These are phyloP conservation scores for Fregetta grallaria DNA, from an alignment of 2,113 vertebrate species.

Conservation along the genomic window DNA sequence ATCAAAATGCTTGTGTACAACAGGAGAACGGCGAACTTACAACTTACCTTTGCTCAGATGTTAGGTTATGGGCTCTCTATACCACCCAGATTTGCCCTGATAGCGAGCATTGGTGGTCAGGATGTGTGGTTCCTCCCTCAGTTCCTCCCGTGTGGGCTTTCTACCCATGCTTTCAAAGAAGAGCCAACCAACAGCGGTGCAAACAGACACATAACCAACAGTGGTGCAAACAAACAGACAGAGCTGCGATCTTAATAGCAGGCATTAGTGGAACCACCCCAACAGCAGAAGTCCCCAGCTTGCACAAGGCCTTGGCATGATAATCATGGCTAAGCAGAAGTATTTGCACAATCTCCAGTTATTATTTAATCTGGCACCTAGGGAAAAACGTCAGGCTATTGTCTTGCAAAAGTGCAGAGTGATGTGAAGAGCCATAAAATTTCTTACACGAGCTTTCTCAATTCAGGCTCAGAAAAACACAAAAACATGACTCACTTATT, in stretches of 20 bases:
- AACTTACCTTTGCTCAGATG: background rate
- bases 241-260: background rate
- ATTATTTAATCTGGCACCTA: conserved; percentile 17
- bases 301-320: background rate
- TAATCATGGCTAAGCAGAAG: background rate
- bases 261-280: background rate
- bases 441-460: background rate
- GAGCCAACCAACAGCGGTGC: background rate
- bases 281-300: background rate
- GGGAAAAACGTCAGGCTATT: background rate
- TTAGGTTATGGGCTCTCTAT: background rate
- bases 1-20: background rate
- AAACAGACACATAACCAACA: background rate
- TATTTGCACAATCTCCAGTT: conserved; percentile 22
- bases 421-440: background rate
- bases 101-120: background rate
- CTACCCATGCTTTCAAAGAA: background rate
- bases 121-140: background rate
- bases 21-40: background rate
- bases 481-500: background rate
- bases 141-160: background rate
- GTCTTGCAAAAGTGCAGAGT: conserved; percentile 6
- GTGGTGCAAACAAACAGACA: background rate
- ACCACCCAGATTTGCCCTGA: background rate
- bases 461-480: background rate